Conservation (phyloP, 2,797 vertebrate genomes). For the Megalops cyprinoides region DNA sequence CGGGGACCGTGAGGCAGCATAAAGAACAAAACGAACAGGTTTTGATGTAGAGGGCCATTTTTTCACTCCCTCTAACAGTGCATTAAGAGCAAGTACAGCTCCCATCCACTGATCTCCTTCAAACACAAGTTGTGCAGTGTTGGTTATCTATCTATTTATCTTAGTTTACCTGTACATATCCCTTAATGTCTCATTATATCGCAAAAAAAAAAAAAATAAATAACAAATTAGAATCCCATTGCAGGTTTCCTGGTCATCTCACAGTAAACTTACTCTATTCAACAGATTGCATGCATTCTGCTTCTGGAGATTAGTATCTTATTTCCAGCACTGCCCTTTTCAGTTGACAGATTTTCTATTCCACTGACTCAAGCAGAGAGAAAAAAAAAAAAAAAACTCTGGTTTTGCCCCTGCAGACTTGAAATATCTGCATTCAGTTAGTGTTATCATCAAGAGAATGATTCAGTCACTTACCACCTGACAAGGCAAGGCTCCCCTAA, state of each 20-base stretch:
- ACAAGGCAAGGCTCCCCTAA: neutral
- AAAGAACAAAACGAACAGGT: too few relatives aligned
- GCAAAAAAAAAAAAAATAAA: neutral
- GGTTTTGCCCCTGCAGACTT: neutral
- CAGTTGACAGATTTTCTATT: neutral
- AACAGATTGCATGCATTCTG: neutral
- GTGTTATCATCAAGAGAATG: neutral
- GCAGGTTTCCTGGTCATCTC: neutral
- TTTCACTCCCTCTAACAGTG: too few relatives aligned
- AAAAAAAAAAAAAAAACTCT: neutral
- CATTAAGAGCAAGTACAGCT: too few relatives aligned
- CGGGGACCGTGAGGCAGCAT: too few relatives aligned
- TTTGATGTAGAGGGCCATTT: too few relatives aligned
- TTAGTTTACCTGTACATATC: neutral
- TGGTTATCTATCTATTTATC: too few relatives aligned
- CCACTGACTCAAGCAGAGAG: neutral
- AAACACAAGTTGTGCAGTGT: too few relatives aligned
- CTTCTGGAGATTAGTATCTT: neutral
- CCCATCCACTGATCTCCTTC: too few relatives aligned
- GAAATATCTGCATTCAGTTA: neutral
- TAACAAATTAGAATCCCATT: too few relatives aligned
- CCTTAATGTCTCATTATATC: neutral
- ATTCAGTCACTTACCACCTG: conserved; percentile 1
- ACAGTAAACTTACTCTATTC: neutral
- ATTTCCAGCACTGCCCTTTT: neutral